Evolutionary conservation across 2,113 vertebrate genomes (phyloP), one percentile per base, ranked within the genome.

Genomic region (Petrocephalus microphthalmus): DNA sequence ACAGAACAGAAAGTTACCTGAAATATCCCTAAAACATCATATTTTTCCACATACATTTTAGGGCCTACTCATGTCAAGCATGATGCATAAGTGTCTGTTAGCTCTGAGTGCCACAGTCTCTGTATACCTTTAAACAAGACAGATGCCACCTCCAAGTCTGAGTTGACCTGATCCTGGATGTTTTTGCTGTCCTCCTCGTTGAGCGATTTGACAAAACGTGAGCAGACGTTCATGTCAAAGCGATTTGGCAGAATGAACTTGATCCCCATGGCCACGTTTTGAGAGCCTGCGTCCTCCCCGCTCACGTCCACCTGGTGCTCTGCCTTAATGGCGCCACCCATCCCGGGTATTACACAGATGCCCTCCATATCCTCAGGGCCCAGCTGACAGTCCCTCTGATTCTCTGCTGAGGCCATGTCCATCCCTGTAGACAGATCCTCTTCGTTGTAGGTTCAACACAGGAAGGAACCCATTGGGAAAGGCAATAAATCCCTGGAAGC

Each of bases 201-300:
- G 67, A 99, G 93, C 1, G 98, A 99, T 90, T 99, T 99, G 71
- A 99, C 98, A 92, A 99, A 99, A 29, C 98, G 96, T 0, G 97
- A 99, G 91, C 98, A 99, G n/a, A 99, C 98, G 0, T 99, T 99
- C 98, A 99, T 99, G 92, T 99, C 98, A 91, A 99, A 99, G 92
- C 98, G 96, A 78, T 98, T 99, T 52, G 98, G 98, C 89, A 99
- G 91, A 88, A 99, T 98, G 93, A 99, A 99, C 86, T 99, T 99
- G 94, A 99, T 99, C 84, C 97, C 98, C 98, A 99, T 98, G 89
- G 97, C 92, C 49, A 98, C 96, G 37, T 96, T 97, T 92, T 97
- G 98, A 11, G 96, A 91, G 0, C 94, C 90, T 56, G 92, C 92
- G 33, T 96, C 96, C 51, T 97, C 96, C 15, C 94, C 85, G 85